A percentile compares a stretch with the other conserved stretches of the same genome.
These are phyloP conservation scores for Zoanthus solanderi DNA, from an alignment of 92 coral and sea anemone genomes.

Conservation along the genomic window DNA sequence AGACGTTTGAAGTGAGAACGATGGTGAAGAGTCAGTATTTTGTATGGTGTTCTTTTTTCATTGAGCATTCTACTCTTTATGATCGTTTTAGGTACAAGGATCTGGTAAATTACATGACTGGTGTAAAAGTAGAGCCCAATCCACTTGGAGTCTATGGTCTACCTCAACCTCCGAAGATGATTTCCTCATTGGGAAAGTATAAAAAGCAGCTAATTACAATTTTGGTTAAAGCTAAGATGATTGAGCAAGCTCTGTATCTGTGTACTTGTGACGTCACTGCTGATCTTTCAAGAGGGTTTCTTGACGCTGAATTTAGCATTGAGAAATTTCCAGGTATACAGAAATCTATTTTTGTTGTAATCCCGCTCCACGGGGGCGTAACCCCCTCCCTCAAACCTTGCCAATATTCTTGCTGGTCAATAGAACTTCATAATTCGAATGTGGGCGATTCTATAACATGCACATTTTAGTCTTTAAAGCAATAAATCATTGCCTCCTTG, in stretches of 20 bases:
- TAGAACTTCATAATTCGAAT: no score
- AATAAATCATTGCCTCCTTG: no score
- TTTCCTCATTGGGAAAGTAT: conserved; percentile 15
- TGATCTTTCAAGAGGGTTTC: conserved; percentile 1
- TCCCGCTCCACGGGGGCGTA: no score
- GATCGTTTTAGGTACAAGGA: conserved; percentile 35
- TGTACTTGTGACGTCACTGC: neutral
- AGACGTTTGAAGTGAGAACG: no score
- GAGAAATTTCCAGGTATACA: conserved; percentile 4
- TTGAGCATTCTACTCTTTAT: neutral
- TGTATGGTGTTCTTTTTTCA: no score
- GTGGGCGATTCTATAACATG: no score
- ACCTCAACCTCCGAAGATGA: neutral
- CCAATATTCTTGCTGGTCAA: no score
- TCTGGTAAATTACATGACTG: conserved; percentile 66
- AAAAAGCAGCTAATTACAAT: conserved; percentile 57
- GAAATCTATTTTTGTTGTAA: no score
- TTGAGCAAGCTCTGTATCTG: conserved; percentile 60
- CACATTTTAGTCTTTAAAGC: no score
- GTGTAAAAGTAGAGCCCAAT: conserved; percentile 41
- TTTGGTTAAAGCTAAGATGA: conserved; percentile 54
- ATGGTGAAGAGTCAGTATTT: no score
- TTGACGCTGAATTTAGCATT: neutral
- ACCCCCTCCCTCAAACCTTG: no score
- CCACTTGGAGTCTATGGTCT: conserved; percentile 37